A percentile compares a stretch with the other conserved stretches of the same genome.
Evolutionary conservation across 2,797 vertebrate genomes (phyloP).

Genomic region (Scleropages formosus): DNA sequence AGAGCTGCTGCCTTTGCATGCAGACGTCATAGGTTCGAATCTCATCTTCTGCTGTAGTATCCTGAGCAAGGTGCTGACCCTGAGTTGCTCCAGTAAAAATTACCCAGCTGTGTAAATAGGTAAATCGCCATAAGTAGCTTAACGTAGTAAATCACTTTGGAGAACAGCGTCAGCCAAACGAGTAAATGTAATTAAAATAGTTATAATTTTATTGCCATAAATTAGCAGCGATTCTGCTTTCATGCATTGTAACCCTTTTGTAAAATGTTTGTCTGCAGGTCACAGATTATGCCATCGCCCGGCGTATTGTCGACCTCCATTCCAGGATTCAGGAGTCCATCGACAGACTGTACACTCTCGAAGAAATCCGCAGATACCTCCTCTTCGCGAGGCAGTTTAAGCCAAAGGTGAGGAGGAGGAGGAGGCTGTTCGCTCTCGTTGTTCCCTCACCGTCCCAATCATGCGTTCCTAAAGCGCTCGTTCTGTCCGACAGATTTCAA

Average conservation of each 20-base stretch:
- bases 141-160: too few species aligned
- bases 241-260: neutral
- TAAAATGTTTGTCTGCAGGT: slow-evolving; percentile 67
- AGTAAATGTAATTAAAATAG: neutral
- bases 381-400: slow-evolving; percentile 97
- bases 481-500: slow-evolving; percentile 79
- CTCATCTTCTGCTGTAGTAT: too few species aligned
- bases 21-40: too few species aligned
- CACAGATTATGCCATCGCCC: slow-evolving; percentile 94
- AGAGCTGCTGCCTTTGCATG: too few species aligned
- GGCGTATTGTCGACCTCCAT: slow-evolving; percentile 95
- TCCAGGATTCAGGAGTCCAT: slow-evolving; percentile 87
- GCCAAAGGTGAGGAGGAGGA: slow-evolving; percentile 83
- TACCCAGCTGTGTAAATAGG: too few species aligned
- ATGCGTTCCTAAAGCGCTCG: neutral
- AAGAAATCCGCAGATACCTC: slow-evolving; percentile 93
- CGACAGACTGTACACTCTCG: slow-evolving; percentile 87
- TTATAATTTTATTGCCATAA: neutral
- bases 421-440: too few species aligned
- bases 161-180: too few species aligned
- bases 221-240: slow-evolving; percentile 17
- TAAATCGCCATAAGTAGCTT: too few species aligned
- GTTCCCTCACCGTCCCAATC: neutral
- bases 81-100: too few species aligned
- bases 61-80: too few species aligned